Percentiles rank a stretch among this genome's conserved stretches.
phyloP scores from a whole-genome alignment of 2,888 invertebrate genomes.

The Aromia moschata region DNA sequence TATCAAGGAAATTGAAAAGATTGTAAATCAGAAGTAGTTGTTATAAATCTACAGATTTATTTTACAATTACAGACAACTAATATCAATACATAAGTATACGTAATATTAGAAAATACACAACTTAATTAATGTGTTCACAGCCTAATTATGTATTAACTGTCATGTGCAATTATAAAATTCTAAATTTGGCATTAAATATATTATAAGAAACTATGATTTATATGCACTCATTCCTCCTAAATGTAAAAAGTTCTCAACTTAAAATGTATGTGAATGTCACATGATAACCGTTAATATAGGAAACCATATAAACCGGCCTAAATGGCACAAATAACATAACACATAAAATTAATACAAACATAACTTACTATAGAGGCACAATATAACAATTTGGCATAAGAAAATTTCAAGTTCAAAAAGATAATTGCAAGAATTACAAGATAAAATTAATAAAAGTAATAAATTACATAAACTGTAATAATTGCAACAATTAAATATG shows the following conservation, averaged over 20 bases:
- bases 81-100: conserved; percentile 23
- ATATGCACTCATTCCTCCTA: background rate
- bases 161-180: conserved; percentile 22
- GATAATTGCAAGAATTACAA: no score
- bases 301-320: conserved; percentile 9
- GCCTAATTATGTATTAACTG: conserved; percentile 23
- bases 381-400: no score
- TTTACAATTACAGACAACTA: conserved; percentile 21
- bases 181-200: conserved; percentile 23
- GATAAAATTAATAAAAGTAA: no score
- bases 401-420: no score
- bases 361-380: conserved; percentile 14
- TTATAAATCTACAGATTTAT: conserved; percentile 20
- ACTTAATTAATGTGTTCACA: conserved; percentile 23
- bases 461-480: no score
- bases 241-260: background rate
- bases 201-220: background rate
- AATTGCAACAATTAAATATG: no score
- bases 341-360: conserved; percentile 17
- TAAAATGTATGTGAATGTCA: background rate
- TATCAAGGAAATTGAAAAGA: no score
- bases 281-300: background rate
- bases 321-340: conserved; percentile 17
- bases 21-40: conserved; percentile 17
- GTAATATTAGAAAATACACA: conserved; percentile 24